A percentile compares a stretch with the other conserved stretches of the same genome.
Conservation (phyloP, 2,888 invertebrate genomes). For the Pammene aurita region DNA sequence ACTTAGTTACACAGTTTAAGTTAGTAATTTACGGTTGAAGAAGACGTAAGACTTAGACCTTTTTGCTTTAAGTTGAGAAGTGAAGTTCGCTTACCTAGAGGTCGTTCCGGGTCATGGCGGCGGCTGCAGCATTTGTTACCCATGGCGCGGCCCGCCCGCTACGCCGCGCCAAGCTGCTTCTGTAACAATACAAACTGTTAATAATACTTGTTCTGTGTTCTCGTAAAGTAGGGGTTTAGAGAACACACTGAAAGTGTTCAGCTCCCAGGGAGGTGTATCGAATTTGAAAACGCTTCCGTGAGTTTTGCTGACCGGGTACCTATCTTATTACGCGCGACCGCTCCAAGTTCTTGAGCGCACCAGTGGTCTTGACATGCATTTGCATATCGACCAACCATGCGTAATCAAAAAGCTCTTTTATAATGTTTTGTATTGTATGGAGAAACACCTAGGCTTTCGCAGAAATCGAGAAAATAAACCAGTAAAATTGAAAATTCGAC, state of each 20-base stretch:
- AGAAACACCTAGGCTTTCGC: not conserved
- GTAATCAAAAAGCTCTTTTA: too few relatives aligned
- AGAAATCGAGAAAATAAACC: constrained; percentile 13
- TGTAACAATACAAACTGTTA: constrained; percentile 54
- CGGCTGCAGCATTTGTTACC: constrained; percentile 95
- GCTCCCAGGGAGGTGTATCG: constrained; percentile 12
- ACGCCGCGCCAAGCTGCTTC: constrained; percentile 80
- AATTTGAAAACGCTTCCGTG: constrained; percentile 13
- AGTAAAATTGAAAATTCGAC: not conserved
- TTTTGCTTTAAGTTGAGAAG: too few relatives aligned
- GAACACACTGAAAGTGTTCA: not conserved
- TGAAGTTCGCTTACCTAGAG: constrained; percentile 75
- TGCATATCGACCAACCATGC: not conserved
- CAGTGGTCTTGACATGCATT: not conserved
- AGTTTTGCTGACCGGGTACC: constrained; percentile 3
- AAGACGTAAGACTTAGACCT: too few relatives aligned
- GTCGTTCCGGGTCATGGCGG: constrained; percentile 89
- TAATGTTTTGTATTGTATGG: not conserved
- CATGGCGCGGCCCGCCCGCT: constrained; percentile 86
- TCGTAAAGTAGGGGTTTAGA: constrained; percentile 15
- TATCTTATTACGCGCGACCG: not conserved
- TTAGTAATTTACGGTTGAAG: too few relatives aligned
- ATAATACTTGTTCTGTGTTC: constrained; percentile 17
- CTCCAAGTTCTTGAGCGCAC: not conserved
- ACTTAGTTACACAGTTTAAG: too few relatives aligned